These are phyloP conservation scores for Chrysopa pallens DNA, from an alignment of 1,140 invertebrate species.

Conservation along the genomic window DNA sequence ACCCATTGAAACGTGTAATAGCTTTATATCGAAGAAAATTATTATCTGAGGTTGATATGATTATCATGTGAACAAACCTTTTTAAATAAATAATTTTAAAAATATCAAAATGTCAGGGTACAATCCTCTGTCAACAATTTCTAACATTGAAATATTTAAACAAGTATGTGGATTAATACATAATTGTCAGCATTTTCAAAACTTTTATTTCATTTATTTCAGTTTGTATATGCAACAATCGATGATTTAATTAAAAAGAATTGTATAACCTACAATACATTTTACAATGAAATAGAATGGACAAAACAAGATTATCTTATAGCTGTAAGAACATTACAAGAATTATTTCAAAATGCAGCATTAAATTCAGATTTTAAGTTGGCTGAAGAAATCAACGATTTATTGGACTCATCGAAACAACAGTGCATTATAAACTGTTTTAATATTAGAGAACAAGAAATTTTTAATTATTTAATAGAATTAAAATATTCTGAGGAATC, in stretches of 20 bases:
- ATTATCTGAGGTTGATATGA: no score
- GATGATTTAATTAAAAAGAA: slow-evolving; percentile 12
- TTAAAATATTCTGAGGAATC: not conserved
- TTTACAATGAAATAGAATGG: slow-evolving; percentile 13
- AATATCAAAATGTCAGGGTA: no score
- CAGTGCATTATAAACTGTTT: slow-evolving; percentile 9
- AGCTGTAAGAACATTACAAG: slow-evolving; percentile 11
- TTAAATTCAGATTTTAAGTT: slow-evolving; percentile 8
- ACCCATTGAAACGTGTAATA: no score
- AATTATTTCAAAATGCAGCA: slow-evolving; percentile 11
- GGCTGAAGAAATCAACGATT: slow-evolving; percentile 5
- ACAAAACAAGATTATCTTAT: slow-evolving; percentile 12
- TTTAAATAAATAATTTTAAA: slow-evolving; percentile 1
- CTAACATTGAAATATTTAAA: slow-evolving; percentile 1
- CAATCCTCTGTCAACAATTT: not conserved
- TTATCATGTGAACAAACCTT: not conserved
- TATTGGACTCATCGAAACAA: slow-evolving; percentile 6
- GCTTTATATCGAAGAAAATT: no score
- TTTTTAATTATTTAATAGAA: slow-evolving; percentile 4
- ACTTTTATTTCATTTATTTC: slow-evolving; percentile 3
- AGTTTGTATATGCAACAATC: slow-evolving; percentile 18
- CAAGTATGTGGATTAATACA: slow-evolving; percentile 3
- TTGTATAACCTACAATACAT: slow-evolving; percentile 7
- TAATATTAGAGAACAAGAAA: slow-evolving; percentile 14
- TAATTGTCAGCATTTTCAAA: not conserved